These are phyloP conservation scores for Clupea harengus DNA, from an alignment of 2,113 vertebrate species.

Conservation along the genomic window DNA sequence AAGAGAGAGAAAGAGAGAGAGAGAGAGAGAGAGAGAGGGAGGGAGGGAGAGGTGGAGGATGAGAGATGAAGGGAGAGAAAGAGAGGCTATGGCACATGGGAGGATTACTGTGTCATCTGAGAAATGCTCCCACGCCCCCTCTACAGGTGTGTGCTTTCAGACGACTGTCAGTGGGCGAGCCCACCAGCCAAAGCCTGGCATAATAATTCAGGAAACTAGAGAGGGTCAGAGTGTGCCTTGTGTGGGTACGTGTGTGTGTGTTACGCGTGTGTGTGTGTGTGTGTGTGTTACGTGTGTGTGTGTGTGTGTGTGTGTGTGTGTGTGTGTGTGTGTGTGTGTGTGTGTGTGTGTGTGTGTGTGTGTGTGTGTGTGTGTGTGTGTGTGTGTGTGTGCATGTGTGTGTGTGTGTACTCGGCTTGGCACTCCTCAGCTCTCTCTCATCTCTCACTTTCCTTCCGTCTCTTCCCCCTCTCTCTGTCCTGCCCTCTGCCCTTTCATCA, in stretches of 20 bases:
- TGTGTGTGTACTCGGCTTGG: not conserved
- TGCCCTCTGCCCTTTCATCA: constrained; percentile 23
- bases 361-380: not conserved
- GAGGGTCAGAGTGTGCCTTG: constrained; percentile 13
- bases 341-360: not conserved
- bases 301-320: constrained; percentile 1
- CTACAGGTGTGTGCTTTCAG: constrained; percentile 51
- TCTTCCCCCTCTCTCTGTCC: constrained; percentile 28
- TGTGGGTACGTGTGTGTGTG: not conserved
- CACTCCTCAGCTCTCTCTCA: constrained; percentile 22
- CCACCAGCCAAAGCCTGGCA: constrained; percentile 15
- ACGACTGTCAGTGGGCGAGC: constrained; percentile 16
- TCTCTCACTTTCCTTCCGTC: constrained; percentile 45
- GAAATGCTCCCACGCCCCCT: constrained; percentile 18
- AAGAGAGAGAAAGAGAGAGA: not conserved
- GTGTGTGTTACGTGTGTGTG: not conserved
- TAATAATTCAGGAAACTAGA: constrained; percentile 33
- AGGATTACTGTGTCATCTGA: constrained; percentile 46
- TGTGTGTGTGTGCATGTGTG: not conserved
- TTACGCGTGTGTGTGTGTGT: not conserved
- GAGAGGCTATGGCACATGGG: not conserved
- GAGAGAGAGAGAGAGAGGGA: not conserved
- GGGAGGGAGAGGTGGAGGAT: not conserved
- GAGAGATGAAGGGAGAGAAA: not conserved
- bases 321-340: not conserved